Base-by-base conservation (phyloP, 2,113 vertebrate genomes). In the Terrapene triunguis region DNA sequence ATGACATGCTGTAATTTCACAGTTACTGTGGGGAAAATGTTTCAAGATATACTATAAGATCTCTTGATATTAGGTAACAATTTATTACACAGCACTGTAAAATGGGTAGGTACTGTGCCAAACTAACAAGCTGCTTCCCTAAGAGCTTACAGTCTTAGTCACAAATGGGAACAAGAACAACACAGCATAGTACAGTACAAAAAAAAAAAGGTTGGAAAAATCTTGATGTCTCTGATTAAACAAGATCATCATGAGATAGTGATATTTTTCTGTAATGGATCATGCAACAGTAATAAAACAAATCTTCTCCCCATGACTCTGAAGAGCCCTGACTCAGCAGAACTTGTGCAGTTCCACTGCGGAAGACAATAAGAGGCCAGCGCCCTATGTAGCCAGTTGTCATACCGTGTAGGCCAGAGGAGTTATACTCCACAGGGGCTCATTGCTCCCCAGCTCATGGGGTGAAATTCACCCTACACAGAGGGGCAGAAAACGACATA, bases 61-160 rank as follows among this genome's bases (percentile, higher is more conserved):
- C 78, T 76, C 42, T 94, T 85, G 53, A 91, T 91, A 57, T 92
- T 85, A 81, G 65, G 90, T 88, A 95, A 89, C 35, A 78, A 24
- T 83, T 90, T 96, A 53, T 93, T 93, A 57, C 5, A 57, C 1
- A 9, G 35, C 51, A 78, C n/a, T 93, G 65, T 10, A 94, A 88
- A 29, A 76, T 76, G 10, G 24, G 5, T 44, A 76, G 38, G 10
- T 76, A 14, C 21, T 76, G 5, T 38, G 82, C 35, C 53, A 38
- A 90, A 90, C 85, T 0, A 72, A 13, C 16, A 4, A 4, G 2
- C 62, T 89, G 82, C 55, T 55, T 90, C 35, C 9, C 22, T 50
- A 78, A 87, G 51, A 84, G 22, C 62, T 88, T 53, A 59, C 8
- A 65, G 82, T 19, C 12, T 82, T 79, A 2, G 25, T 88, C 92